Conservation (phyloP, 2,113 vertebrate genomes). For the Strix uralensis region DNA sequence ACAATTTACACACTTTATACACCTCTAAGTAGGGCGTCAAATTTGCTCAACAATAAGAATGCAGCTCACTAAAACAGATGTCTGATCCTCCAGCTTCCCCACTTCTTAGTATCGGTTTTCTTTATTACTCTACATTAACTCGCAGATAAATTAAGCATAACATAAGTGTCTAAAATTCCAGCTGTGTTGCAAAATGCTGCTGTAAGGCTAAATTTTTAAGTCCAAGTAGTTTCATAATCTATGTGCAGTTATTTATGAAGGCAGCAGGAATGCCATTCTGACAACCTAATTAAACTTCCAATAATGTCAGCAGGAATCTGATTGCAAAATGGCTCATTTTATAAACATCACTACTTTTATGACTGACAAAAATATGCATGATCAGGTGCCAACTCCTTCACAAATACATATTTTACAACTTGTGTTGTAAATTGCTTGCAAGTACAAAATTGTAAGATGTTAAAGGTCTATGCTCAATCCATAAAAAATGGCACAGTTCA, state of each 20-base stretch:
- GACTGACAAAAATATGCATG: constrained; percentile 20
- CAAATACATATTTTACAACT: background rate
- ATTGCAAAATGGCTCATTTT: constrained; percentile 56
- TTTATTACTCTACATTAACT: constrained; percentile 33
- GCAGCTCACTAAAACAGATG: constrained; percentile 37
- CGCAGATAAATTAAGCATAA: constrained; percentile 52
- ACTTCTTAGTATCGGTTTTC: background rate
- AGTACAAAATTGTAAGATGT: background rate
- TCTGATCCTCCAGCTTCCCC: constrained; percentile 6
- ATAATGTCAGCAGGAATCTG: constrained; percentile 53
- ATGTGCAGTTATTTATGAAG: constrained; percentile 48
- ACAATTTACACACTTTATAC: constrained; percentile 39
- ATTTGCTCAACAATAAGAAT: background rate
- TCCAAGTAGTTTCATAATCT: constrained; percentile 49
- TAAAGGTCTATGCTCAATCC: background rate
- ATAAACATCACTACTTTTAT: constrained; percentile 48
- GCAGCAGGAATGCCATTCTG: constrained; percentile 28
- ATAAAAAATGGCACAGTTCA: background rate
- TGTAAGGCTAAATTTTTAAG: constrained; percentile 47
- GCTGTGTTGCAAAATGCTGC: constrained; percentile 44
- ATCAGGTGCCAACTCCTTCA: constrained; percentile 46
- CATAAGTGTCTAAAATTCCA: constrained; percentile 33
- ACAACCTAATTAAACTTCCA: constrained; percentile 56
- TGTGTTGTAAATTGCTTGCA: background rate
- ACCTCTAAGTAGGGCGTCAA: background rate